phyloP scores from a whole-genome alignment of 2,113 vertebrate species.

The Silurus glanis region DNA sequence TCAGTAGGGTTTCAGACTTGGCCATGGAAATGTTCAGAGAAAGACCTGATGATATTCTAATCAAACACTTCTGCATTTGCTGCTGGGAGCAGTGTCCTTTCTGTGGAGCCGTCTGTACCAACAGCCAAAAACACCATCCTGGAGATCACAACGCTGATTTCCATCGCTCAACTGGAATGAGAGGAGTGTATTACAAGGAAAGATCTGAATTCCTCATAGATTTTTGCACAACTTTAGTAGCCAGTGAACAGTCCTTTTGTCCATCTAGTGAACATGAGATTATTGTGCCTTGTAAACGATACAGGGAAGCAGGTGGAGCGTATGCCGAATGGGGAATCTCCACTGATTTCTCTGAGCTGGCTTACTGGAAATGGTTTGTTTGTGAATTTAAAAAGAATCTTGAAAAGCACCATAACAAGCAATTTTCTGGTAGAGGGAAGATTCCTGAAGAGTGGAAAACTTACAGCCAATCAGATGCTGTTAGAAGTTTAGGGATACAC shows the following conservation, averaged over 20 bases:
- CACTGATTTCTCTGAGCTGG: conserved; percentile 9
- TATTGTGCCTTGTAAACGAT: background rate
- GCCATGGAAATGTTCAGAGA: conserved; percentile 16
- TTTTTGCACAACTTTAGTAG: conserved; percentile 30
- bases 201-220: background rate
- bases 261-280: background rate
- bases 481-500: background rate
- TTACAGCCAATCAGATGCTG: background rate
- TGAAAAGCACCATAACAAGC: background rate
- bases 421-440: background rate
- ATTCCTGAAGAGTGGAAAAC: conserved; percentile 20
- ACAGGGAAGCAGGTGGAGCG: background rate
- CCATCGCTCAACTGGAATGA: conserved; percentile 7
- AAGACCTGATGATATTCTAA: conserved; percentile 55
- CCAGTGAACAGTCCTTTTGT: background rate
- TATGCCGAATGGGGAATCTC: conserved; percentile 11
- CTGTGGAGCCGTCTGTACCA: conserved; percentile 63
- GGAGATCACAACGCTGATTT: conserved; percentile 31
- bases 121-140: background rate
- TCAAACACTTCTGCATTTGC: conserved; percentile 57
- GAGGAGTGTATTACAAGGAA: background rate
- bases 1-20: conserved; percentile 6
- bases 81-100: conserved; percentile 69
- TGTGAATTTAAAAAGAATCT: conserved; percentile 24
- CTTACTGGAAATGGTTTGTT: conserved; percentile 37